A percentile compares a stretch with the other conserved stretches of the same genome.
Conservation (phyloP, 2,797 vertebrate genomes). For the Paedocypris micromegethes region DNA sequence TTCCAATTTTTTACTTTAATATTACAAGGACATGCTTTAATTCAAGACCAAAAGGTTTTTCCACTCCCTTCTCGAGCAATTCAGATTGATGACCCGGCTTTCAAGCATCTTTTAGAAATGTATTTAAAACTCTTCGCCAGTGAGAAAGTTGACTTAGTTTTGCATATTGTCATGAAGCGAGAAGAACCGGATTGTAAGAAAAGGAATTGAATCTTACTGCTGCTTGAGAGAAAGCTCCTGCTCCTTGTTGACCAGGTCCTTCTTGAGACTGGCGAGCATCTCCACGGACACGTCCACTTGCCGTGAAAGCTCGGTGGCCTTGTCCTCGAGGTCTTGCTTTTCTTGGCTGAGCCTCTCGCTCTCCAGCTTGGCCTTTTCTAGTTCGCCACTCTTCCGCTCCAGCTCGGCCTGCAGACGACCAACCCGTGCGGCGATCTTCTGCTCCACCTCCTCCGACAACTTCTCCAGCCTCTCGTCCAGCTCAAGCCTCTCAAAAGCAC, state of each 20-base stretch:
- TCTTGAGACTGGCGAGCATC: conserved; percentile 93
- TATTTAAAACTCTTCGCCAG: too few relatives aligned
- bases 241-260: conserved; percentile 96
- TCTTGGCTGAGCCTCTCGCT: conserved; percentile 85
- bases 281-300: conserved; percentile 98
- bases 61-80: too few relatives aligned
- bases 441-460: conserved; percentile 95
- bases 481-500: conserved; percentile 93
- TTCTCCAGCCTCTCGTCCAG: conserved; percentile 93
- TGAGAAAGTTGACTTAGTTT: too few relatives aligned
- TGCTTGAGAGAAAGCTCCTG: conserved; percentile 92
- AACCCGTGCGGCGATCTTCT: conserved; percentile 93
- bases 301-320: conserved; percentile 87
- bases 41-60: too few relatives aligned
- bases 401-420: conserved; percentile 91
- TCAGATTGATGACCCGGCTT: too few relatives aligned
- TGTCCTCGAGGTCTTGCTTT: conserved; percentile 94
- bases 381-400: conserved; percentile 90
- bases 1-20: too few relatives aligned
- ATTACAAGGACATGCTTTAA: too few relatives aligned
- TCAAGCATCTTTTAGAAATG: too few relatives aligned
- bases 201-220: conserved; percentile 76
- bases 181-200: background rate
- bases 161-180: background rate
- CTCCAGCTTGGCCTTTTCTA: conserved; percentile 93